A percentile compares a stretch with the other conserved stretches of the same genome.
Conservation (phyloP, 1,140 invertebrate species). For the Scaptodrosophila lebanonensis region DNA sequence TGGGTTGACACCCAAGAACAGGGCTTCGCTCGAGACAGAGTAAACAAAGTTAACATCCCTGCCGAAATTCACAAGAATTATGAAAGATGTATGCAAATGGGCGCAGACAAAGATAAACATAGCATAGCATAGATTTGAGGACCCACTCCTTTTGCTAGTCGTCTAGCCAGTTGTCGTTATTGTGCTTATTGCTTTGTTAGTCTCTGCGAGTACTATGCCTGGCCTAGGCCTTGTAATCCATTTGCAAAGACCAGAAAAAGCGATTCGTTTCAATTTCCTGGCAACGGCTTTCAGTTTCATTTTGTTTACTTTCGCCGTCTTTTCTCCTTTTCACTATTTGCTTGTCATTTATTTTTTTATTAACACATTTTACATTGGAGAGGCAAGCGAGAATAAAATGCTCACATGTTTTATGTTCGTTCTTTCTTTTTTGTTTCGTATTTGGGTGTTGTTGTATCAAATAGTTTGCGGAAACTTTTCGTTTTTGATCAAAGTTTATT, state of each 20-base stretch:
- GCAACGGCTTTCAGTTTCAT: conserved; percentile 9
- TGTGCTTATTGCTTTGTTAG: neutral
- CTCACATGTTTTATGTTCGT: conserved; percentile 1
- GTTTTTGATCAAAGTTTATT: conserved; percentile 37
- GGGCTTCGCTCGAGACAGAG: no score
- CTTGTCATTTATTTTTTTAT: conserved; percentile 50
- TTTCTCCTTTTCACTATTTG: neutral
- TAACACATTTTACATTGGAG: conserved; percentile 44
- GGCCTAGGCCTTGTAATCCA: conserved; percentile 1
- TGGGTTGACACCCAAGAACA: no score
- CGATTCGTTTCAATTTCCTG: conserved; percentile 48
- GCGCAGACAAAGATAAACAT: conserved; percentile 11
- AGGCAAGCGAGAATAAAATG: no score
- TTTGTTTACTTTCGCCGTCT: neutral
- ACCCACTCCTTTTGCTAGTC: conserved; percentile 23
- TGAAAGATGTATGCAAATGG: conserved; percentile 5
- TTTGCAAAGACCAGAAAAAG: neutral
- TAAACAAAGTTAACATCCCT: neutral
- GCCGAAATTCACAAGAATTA: conserved; percentile 6
- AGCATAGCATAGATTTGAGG: conserved; percentile 30
- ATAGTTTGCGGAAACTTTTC: conserved; percentile 54
- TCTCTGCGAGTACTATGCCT: neutral
- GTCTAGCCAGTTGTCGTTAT: neutral
- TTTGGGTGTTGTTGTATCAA: conserved; percentile 56
- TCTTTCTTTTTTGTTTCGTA: conserved; percentile 17